Evolutionary conservation across 1,140 invertebrate genomes (phyloP).

Genomic region (Drosophila equinoxialis): DNA sequence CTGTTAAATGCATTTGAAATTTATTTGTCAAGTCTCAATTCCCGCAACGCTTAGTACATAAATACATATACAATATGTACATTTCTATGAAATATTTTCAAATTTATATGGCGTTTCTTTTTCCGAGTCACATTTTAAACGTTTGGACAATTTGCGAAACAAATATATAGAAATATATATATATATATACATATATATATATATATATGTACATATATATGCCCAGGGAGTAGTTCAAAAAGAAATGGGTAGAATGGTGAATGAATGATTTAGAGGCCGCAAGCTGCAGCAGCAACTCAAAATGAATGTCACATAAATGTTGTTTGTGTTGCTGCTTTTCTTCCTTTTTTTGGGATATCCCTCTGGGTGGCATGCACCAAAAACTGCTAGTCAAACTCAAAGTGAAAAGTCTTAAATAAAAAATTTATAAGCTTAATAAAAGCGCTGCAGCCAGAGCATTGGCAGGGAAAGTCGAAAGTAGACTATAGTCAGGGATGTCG

Average conservation of each 20-base stretch:
- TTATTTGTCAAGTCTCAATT: constrained; percentile 33
- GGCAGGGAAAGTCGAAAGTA: constrained; percentile 3
- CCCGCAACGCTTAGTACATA: constrained; percentile 17
- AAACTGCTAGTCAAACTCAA: constrained; percentile 59
- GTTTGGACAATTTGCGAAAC: constrained; percentile 47
- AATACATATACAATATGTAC: background rate
- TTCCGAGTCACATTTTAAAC: constrained; percentile 9
- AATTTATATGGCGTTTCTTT: constrained; percentile 1
- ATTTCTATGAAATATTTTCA: constrained; percentile 13
- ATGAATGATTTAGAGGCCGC: constrained; percentile 30
- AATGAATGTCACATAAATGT: constrained; percentile 73
- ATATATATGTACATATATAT: background rate
- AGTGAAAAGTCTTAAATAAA: constrained; percentile 78
- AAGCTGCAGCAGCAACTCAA: constrained; percentile 48
- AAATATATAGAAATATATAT: constrained; percentile 23
- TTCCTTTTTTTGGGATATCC: constrained; percentile 15
- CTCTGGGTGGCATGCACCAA: constrained; percentile 43
- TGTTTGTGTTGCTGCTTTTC: constrained; percentile 35
- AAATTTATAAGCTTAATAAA: constrained; percentile 81
- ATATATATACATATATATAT: background rate
- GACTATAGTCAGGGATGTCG: constrained; percentile 12
- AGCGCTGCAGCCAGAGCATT: constrained; percentile 52
- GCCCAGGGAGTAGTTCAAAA: constrained; percentile 7
- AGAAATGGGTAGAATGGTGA: constrained; percentile 22
- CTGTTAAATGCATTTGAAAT: constrained; percentile 7